Evolutionary conservation across 1,140 invertebrate genomes (phyloP).

Genomic region (Trypoxylus dichotomus): DNA sequence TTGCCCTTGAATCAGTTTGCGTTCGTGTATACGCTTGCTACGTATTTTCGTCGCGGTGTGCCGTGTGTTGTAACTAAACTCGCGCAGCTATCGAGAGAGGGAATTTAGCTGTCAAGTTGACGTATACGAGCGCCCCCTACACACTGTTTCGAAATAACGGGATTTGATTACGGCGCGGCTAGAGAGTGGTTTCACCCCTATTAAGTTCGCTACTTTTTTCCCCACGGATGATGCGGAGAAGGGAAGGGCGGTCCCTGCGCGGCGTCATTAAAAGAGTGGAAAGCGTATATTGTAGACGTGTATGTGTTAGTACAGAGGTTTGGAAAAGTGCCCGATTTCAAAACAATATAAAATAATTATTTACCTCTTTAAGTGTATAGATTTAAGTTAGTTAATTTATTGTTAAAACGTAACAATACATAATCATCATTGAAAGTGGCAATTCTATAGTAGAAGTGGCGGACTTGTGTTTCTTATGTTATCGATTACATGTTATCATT

Average conservation of each 20-base stretch:
- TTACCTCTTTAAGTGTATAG: too few relatives aligned
- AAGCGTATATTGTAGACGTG: not conserved
- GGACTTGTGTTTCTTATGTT: too few relatives aligned
- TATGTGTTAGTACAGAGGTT: not conserved
- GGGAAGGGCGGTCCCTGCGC: slow-evolving; percentile 48
- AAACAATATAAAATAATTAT: too few relatives aligned
- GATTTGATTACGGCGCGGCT: slow-evolving; percentile 52
- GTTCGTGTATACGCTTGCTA: not conserved
- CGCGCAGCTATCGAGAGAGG: slow-evolving; percentile 11
- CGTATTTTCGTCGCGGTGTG: not conserved
- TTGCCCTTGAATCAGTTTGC: not conserved
- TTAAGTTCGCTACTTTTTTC: slow-evolving; percentile 52
- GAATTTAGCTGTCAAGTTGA: slow-evolving; percentile 43
- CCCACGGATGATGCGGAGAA: slow-evolving; percentile 38
- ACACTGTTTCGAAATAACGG: slow-evolving; percentile 36
- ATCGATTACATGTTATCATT: too few relatives aligned
- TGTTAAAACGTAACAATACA: too few relatives aligned
- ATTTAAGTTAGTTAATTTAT: too few relatives aligned
- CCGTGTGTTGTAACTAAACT: not conserved
- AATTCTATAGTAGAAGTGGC: too few relatives aligned
- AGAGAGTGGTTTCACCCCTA: slow-evolving; percentile 54
- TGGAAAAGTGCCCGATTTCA: not conserved
- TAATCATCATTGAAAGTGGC: too few relatives aligned
- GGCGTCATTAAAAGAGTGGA: slow-evolving; percentile 44
- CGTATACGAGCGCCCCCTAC: slow-evolving; percentile 35